Evolutionary conservation across 1,140 invertebrate genomes (phyloP), one percentile per base, ranked within the genome.

Genomic region (Sinella curviseta): DNA sequence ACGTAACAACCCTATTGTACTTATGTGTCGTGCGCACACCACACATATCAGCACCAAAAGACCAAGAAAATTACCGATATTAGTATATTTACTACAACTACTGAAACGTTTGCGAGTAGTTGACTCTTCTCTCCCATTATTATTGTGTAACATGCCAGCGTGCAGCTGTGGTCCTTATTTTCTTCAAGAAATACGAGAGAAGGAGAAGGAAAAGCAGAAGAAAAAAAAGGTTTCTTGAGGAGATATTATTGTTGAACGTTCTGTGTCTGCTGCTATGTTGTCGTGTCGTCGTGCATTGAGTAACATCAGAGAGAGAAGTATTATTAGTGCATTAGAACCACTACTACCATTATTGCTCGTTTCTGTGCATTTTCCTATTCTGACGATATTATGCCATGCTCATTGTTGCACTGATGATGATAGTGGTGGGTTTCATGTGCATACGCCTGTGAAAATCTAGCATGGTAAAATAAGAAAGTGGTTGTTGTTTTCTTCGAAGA

Each of bases 81-180:
- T 48, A 48, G 8, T 12, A 48, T 12, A 20, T 48, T 48, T 48
- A 48, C 39, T 48, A 48, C 39, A 20, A n/a, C n/a, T n/a, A n/a
- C n/a, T 48, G 20, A 8, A 48, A 20, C 39, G 8, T 48, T 20
- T 48, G 39, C 20, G 39, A 8, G 8, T 12, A 48, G 39, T 48
- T 48, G 39, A 48, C 39, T 48, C 8, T 48, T 48, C 39, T 48
- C 39, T 20, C 39, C 8, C 20, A 48, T 48, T 48, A 48, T 48
- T 48, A 48, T 48, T 48, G 8, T 48, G 39, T 48, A 48, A 48
- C 39, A 48, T 12, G 8, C 20, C 39, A 65, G 26, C 57, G 57
- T 65, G 57, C 57, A 65, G 57, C 57, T 65, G 16, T 65, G 57
- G 57, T 65, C 57, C 57, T 17, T 65, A 16, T 65, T 65, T 65